phyloP scores from a whole-genome alignment of 2,113 vertebrate species.

The Manacus vitellinus region DNA sequence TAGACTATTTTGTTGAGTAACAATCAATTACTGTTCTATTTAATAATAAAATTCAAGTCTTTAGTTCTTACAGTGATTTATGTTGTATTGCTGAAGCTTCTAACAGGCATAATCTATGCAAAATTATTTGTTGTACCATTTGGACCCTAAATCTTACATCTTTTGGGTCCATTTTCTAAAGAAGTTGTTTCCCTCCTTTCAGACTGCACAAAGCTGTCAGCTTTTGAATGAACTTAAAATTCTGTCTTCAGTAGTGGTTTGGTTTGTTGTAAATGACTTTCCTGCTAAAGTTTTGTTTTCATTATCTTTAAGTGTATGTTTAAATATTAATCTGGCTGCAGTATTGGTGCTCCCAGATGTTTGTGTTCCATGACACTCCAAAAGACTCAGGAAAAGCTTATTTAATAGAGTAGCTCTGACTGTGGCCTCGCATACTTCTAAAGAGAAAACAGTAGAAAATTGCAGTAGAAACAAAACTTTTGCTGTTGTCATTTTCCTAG shows the following conservation, averaged over 20 bases:
- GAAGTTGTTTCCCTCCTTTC: neutral
- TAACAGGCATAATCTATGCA: neutral
- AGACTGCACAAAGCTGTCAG: neutral
- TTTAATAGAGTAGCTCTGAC: neutral
- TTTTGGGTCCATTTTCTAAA: neutral
- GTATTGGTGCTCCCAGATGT: neutral
- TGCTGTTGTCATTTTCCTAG: conserved; percentile 51
- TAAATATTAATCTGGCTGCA: neutral
- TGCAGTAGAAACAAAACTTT: neutral
- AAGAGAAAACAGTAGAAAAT: neutral
- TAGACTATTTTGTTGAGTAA: neutral
- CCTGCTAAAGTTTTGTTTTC: neutral
- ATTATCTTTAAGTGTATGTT: neutral
- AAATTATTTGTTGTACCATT: neutral
- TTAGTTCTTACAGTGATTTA: neutral
- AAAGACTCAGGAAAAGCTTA: neutral
- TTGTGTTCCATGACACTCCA: neutral
- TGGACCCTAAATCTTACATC: neutral
- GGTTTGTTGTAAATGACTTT: neutral
- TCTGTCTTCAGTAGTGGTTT: neutral
- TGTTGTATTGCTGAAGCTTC: neutral
- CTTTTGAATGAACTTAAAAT: neutral
- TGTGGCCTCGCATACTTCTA: neutral
- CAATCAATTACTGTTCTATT: neutral
- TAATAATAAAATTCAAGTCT: neutral